These are phyloP conservation scores for Rhingia campestris DNA, from an alignment of 2,888 invertebrate species.

Conservation along the genomic window DNA sequence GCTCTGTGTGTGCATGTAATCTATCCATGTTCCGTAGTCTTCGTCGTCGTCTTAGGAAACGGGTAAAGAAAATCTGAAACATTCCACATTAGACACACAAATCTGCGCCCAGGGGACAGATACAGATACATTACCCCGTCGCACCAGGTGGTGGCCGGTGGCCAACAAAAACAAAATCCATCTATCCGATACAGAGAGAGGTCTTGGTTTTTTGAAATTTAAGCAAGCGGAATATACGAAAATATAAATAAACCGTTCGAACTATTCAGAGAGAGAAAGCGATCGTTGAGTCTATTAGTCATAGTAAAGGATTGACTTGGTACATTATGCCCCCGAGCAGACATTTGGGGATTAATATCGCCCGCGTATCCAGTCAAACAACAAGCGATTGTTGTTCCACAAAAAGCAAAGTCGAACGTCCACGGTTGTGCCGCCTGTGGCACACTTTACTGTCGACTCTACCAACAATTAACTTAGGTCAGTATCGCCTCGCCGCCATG, in stretches of 20 bases:
- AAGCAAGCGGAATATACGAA: constrained; percentile 1
- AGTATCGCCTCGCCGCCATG: constrained; percentile 49
- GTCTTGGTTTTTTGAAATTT: constrained; percentile 6
- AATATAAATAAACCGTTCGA: constrained; percentile 57
- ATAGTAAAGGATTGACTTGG: constrained; percentile 44
- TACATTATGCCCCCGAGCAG: constrained; percentile 51
- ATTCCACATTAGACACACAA: constrained; percentile 43
- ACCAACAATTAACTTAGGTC: constrained; percentile 68
- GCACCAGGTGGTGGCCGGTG: constrained; percentile 64
- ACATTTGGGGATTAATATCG: constrained; percentile 64
- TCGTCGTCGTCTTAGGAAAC: background rate
- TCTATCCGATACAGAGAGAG: constrained; percentile 32
- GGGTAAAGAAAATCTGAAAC: constrained; percentile 44
- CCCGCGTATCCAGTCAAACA: constrained; percentile 43
- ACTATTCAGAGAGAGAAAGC: constrained; percentile 1
- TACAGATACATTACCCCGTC: constrained; percentile 47
- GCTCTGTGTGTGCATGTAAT: constrained; percentile 47
- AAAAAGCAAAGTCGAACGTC: constrained; percentile 1
- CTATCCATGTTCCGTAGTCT: constrained; percentile 48
- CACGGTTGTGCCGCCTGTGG: constrained; percentile 21
- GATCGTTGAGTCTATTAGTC: constrained; percentile 52
- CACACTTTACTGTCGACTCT: constrained; percentile 34
- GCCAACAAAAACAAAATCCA: constrained; percentile 33
- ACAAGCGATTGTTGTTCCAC: constrained; percentile 8
- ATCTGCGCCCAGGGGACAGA: background rate